phyloP scores from a whole-genome alignment of 2,113 vertebrate genomes.

The Catagonus wagneri region DNA sequence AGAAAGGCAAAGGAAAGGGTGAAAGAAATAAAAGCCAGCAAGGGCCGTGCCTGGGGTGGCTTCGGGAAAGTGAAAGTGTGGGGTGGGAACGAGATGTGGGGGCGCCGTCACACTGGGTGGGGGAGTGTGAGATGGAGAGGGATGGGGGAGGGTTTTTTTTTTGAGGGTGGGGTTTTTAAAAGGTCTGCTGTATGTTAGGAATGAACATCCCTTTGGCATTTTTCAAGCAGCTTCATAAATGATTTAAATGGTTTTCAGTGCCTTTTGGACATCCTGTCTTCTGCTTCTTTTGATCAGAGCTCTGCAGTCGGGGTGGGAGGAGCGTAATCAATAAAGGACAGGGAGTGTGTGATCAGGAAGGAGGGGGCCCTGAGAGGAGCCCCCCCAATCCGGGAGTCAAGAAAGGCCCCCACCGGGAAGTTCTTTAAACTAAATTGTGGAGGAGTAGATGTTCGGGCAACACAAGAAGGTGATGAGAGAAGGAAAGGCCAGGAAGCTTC shows the following conservation, averaged over 20 bases:
- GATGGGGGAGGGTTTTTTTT: not conserved
- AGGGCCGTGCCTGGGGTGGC: not conserved
- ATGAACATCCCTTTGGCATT: slow-evolving; percentile 48
- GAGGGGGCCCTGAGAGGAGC: not conserved
- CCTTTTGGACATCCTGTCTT: slow-evolving; percentile 3
- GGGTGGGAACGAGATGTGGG: not conserved
- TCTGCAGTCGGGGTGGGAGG: not conserved
- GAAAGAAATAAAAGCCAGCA: not conserved
- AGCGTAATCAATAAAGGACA: not conserved
- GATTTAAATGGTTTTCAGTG: slow-evolving; percentile 47
- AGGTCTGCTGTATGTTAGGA: not conserved
- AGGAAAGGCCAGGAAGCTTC: not conserved
- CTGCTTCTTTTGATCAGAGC: not conserved
- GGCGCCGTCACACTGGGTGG: too few species aligned
- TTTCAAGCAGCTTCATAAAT: slow-evolving; percentile 47
- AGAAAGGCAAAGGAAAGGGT: not conserved
- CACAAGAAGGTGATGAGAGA: not conserved
- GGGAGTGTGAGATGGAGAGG: not conserved
- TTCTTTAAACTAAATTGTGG: not conserved
- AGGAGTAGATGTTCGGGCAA: not conserved
- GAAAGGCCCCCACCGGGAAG: not conserved
- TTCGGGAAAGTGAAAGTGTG: not conserved
- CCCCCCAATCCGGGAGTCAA: not conserved
- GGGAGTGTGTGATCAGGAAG: not conserved
- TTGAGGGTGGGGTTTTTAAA: not conserved